Conservation (phyloP, 2,113 vertebrate genomes). For the Boleophthalmus pectinirostris region DNA sequence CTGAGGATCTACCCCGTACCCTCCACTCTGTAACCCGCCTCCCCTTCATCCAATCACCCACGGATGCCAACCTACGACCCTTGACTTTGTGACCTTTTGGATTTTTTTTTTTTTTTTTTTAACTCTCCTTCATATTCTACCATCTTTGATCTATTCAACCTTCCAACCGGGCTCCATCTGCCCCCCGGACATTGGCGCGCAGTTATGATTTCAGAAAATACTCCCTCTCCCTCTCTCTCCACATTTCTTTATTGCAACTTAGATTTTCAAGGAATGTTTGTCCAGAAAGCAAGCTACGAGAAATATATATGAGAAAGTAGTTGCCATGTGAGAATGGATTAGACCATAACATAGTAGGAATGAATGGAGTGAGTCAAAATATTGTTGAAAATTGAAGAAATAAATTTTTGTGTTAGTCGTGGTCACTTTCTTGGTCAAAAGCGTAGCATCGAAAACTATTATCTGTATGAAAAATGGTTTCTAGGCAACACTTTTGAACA, state of each 20-base stretch:
- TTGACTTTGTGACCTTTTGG: neutral
- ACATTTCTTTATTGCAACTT: constrained; percentile 4
- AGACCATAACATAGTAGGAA: neutral
- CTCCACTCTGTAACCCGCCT: constrained; percentile 2
- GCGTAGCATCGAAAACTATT: neutral
- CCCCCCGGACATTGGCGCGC: constrained; percentile 39
- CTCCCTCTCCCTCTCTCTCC: neutral
- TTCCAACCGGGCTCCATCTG: constrained; percentile 29
- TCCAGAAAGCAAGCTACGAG: neutral
- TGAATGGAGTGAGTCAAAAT: constrained; percentile 3
- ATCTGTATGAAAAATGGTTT: neutral
- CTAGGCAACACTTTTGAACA: neutral
- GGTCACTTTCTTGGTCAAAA: neutral
- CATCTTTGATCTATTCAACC: constrained; percentile 29
- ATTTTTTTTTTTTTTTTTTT: neutral
- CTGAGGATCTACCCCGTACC: neutral
- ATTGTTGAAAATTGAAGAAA: neutral
- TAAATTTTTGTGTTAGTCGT: neutral
- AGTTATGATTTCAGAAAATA: constrained; percentile 31
- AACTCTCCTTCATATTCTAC: neutral
- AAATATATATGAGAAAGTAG: neutral
- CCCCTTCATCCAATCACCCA: constrained; percentile 23
- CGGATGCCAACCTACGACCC: neutral
- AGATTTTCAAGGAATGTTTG: constrained; percentile 24
- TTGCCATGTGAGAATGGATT: neutral